These are phyloP conservation scores for Ochlodes sylvanus DNA, from an alignment of 2,888 invertebrate species.

Conservation along the genomic window DNA sequence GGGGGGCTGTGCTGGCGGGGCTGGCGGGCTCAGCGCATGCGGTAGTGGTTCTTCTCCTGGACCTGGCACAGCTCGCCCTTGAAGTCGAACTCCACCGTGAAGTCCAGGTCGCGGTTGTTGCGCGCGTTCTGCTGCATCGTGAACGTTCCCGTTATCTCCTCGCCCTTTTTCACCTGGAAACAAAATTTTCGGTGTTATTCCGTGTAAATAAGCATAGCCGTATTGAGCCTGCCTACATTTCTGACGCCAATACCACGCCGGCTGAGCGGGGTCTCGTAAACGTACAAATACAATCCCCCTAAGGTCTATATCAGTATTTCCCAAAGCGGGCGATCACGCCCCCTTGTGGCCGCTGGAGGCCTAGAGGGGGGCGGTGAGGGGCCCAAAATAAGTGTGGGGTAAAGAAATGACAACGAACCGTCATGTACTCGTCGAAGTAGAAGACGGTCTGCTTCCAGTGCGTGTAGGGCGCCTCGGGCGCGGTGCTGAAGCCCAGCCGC, in stretches of 20 bases:
- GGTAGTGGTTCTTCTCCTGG: conserved; percentile 93
- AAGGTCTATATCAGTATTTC: no score
- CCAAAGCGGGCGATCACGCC: no score
- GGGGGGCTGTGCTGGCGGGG: background rate
- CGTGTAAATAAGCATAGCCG: no score
- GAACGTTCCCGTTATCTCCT: conserved; percentile 96
- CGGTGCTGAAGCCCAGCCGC: conserved; percentile 98
- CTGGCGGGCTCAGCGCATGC: conserved; percentile 91
- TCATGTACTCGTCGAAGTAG: conserved; percentile 98
- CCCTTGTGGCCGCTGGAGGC: no score
- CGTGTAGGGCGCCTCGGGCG: conserved; percentile 98
- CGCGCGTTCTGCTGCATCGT: conserved; percentile 97
- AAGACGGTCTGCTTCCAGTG: conserved; percentile 99
- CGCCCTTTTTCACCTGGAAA: conserved; percentile 92
- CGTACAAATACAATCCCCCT: no score
- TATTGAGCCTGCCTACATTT: no score
- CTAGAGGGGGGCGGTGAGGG: no score
- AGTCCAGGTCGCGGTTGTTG: conserved; percentile 99
- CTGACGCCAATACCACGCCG: no score
- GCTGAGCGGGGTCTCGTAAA: no score
- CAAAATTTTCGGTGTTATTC: no score
- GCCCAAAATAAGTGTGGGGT: no score
- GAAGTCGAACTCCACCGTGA: conserved; percentile 96
- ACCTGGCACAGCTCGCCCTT: conserved; percentile 95
- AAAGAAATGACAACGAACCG: conserved; percentile 81